Evolutionary conservation across 2,888 invertebrate genomes (phyloP), one percentile per base, ranked within the genome.

Genomic region (Octodonta nipae): DNA sequence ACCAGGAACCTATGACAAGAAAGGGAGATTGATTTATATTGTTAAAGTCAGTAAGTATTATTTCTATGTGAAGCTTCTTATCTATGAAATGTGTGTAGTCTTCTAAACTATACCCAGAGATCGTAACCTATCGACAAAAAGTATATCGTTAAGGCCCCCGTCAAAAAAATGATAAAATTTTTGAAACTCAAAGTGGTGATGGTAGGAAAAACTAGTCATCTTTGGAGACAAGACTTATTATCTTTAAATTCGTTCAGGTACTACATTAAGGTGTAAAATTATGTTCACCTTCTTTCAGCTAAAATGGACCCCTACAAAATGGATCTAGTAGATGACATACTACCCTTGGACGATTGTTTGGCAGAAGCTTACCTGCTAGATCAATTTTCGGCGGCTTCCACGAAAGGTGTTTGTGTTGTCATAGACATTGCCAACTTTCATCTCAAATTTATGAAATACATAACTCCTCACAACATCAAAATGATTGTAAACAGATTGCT

Each of bases 341-440:
- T 56, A 6, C 46, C 54, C 26, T 45, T 61, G 12, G 60, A 62
- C 32, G 60, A 60, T 36, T 42, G 58, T 3, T 60, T 58, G 56
- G 31, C 61, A 11, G 62, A 63, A 41, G 42, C 50, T 11, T 46
- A 56, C 8, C 35, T 60, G 34, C 7, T 36, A 3, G 10, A 22
- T 10, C n/a, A 22, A 3, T 22, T 4, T 4, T 11, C 22, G 2
- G 10, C 22, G 2, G n/a, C 4, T 22, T 22, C 22, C n/a, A 13
- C 30, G 3, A 53, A 55, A 24, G 64, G 64, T 3, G 33, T 62
- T 5, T 55, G 59, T 28, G 44, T 56, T 11, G 44, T 64, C 5
- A 35, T 63, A 4, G 64, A 64, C 38, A 47, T 60, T 11, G 41
- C 45, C 3, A 50, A 51, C 28, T 48, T 50, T 17, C 43, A 54